These are phyloP conservation scores for Ruditapes philippinarum DNA, from an alignment of 1,140 invertebrate genomes.

Conservation along the genomic window DNA sequence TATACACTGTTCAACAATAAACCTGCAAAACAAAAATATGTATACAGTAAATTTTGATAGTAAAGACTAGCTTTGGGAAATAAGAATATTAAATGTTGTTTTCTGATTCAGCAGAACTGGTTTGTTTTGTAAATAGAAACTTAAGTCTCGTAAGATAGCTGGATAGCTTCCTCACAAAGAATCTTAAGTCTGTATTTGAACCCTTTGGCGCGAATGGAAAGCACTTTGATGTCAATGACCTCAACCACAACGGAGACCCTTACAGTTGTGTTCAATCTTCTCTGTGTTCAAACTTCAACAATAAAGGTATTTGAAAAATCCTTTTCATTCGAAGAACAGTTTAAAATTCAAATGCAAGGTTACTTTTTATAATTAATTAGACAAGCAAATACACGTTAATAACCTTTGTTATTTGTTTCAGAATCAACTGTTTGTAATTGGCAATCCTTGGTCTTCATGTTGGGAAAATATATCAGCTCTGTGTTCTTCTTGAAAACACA, in stretches of 20 bases:
- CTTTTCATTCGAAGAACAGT: background rate
- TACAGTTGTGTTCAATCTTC: background rate
- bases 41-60: no score
- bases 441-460: background rate
- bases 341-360: background rate
- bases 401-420: slow-evolving; percentile 18
- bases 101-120: no score
- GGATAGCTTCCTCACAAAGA: background rate
- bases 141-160: no score
- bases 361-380: no score
- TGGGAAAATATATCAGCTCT: slow-evolving; percentile 26
- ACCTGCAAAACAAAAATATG: slow-evolving; percentile 12
- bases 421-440: background rate
- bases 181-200: background rate
- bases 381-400: no score
- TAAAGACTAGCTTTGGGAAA: no score
- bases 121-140: no score
- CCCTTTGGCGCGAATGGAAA: no score
- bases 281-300: background rate
- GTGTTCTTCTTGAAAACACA: slow-evolving; percentile 38
- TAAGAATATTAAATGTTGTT: no score
- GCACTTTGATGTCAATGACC: no score
- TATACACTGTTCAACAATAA: slow-evolving; percentile 24
- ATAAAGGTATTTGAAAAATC: background rate
- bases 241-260: no score